phyloP scores from a whole-genome alignment of 1,140 invertebrate genomes.

The Drosophila oshimai region DNA sequence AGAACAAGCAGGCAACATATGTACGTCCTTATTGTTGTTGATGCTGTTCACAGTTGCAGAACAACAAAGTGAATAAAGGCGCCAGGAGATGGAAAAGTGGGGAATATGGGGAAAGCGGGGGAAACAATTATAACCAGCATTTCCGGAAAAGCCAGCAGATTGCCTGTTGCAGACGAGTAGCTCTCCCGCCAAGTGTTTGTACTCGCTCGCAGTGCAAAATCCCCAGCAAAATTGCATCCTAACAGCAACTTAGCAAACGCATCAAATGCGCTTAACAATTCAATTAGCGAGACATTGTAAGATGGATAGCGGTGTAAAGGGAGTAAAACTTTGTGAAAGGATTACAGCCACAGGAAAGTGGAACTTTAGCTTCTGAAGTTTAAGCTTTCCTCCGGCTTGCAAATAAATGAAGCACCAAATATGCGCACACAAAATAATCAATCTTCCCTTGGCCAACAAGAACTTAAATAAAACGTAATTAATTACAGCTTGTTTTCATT shows the following conservation, averaged over 20 bases:
- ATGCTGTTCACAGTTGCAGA: slow-evolving; percentile 41
- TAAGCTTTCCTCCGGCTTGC: slow-evolving; percentile 20
- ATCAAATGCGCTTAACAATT: slow-evolving; percentile 69
- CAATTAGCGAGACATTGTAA: slow-evolving; percentile 55
- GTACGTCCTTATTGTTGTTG: slow-evolving; percentile 33
- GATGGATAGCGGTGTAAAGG: not conserved
- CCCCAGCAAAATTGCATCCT: slow-evolving; percentile 51
- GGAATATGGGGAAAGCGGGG: not conserved
- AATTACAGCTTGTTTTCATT: slow-evolving; percentile 40
- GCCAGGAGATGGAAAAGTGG: slow-evolving; percentile 9
- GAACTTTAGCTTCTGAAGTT: slow-evolving; percentile 17
- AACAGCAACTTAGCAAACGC: slow-evolving; percentile 57
- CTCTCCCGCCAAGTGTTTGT: slow-evolving; percentile 20
- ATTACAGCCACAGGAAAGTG: not conserved
- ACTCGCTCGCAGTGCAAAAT: slow-evolving; percentile 14
- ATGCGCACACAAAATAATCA: slow-evolving; percentile 55
- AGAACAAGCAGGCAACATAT: slow-evolving; percentile 39
- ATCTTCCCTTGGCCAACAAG: slow-evolving; percentile 27
- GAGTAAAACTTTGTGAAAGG: slow-evolving; percentile 2
- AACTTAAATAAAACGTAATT: slow-evolving; percentile 70
- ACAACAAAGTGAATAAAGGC: slow-evolving; percentile 37
- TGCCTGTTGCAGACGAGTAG: slow-evolving; percentile 52
- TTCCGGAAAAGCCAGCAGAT: slow-evolving; percentile 49
- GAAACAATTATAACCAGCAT: slow-evolving; percentile 63
- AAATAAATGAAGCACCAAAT: slow-evolving; percentile 44